phyloP scores from a whole-genome alignment of 2,113 vertebrate genomes.

The Acanthisitta chloris region DNA sequence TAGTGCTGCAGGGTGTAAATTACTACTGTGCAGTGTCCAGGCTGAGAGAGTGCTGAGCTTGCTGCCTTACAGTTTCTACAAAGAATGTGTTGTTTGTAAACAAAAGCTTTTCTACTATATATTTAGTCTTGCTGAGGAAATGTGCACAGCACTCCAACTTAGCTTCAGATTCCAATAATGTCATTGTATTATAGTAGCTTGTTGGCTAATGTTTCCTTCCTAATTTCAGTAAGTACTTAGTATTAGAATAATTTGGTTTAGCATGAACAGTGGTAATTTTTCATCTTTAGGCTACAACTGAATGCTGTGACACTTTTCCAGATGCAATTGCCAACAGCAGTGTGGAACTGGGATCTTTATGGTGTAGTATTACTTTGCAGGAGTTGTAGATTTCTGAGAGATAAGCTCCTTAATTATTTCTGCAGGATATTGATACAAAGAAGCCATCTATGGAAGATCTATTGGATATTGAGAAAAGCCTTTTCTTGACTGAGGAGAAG shows the following conservation, averaged over 20 bases:
- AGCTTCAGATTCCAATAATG: background rate
- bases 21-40: background rate
- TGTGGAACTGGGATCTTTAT: background rate
- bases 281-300: background rate
- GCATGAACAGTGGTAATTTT: background rate
- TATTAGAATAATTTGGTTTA: background rate
- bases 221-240: background rate
- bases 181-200: background rate
- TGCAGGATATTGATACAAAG: background rate
- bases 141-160: background rate
- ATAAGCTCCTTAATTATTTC: background rate
- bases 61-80: background rate
- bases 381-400: background rate
- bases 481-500: background rate
- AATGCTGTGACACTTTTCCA: background rate
- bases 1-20: background rate
- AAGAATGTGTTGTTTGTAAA: background rate
- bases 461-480: background rate
- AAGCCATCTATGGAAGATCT: background rate
- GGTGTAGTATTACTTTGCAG: background rate
- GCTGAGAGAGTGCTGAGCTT: background rate
- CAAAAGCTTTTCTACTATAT: background rate
- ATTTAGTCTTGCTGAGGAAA: background rate
- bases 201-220: background rate
- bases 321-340: background rate